Evolutionary conservation across 2,113 vertebrate genomes (phyloP).

Genomic region (Rostratula benghalensis): DNA sequence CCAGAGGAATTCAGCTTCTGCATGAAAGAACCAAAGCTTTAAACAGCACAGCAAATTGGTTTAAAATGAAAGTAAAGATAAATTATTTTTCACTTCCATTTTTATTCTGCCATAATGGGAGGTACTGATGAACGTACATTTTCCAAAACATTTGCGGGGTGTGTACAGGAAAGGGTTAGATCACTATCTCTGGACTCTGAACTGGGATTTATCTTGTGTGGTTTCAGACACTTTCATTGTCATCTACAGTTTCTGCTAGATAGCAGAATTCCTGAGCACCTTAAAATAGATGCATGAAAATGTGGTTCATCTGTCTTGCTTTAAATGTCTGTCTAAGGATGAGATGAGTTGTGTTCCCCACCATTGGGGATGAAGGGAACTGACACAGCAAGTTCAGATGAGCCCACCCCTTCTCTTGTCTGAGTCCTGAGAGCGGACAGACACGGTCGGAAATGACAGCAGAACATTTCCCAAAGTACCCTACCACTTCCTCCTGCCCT

Average conservation of each 20-base stretch:
- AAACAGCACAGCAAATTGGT: background rate
- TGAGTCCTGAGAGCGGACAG: background rate
- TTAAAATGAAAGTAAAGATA: background rate
- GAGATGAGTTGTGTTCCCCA: background rate
- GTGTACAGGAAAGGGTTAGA: background rate
- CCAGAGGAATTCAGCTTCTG: background rate
- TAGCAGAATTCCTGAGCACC: background rate
- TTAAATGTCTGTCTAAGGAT: background rate
- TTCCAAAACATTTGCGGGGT: background rate
- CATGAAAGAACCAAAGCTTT: background rate
- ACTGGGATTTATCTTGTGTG: background rate
- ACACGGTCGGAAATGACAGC: fast-evolving
- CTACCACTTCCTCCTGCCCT: background rate
- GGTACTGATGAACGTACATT: background rate
- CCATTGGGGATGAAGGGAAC: background rate
- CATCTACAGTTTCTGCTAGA: background rate
- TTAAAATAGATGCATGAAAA: background rate
- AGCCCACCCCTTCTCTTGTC: background rate
- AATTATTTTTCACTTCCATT: background rate
- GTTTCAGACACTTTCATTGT: background rate
- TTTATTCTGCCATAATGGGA: background rate
- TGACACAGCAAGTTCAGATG: background rate
- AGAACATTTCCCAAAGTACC: background rate
- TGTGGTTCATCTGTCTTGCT: background rate
- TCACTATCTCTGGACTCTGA: background rate